Percentiles rank a stretch among this genome's conserved stretches.
Evolutionary conservation across 1,140 invertebrate genomes (phyloP).

Genomic region (Propsilocerus akamusi): DNA sequence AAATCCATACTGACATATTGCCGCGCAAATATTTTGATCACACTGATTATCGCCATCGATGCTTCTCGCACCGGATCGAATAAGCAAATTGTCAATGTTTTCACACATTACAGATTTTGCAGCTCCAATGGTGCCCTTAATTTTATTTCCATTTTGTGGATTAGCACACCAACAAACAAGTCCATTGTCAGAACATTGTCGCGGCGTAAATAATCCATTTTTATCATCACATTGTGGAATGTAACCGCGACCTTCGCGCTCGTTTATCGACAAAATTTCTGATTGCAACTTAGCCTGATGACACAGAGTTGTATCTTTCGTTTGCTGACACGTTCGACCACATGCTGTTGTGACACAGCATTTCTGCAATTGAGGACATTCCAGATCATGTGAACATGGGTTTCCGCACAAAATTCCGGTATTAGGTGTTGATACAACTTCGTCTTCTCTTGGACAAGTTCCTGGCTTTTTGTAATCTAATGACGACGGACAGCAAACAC

Average conservation of each 20-base stretch:
- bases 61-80: slow-evolving; percentile 24
- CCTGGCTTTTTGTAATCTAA: slow-evolving; percentile 54
- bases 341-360: slow-evolving; percentile 54
- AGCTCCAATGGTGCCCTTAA: slow-evolving; percentile 58
- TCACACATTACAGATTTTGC: slow-evolving; percentile 46
- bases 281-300: slow-evolving; percentile 55
- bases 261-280: slow-evolving; percentile 53
- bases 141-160: slow-evolving; percentile 43
- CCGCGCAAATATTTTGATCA: slow-evolving; percentile 44
- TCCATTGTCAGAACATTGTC: slow-evolving; percentile 64
- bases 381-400: slow-evolving; percentile 52
- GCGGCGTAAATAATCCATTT: slow-evolving; percentile 46
- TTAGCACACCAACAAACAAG: slow-evolving; percentile 78
- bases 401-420: slow-evolving; percentile 32
- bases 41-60: slow-evolving; percentile 26
- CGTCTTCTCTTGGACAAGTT: slow-evolving; percentile 38
- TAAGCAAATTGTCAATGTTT: slow-evolving; percentile 21
- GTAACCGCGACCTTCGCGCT: slow-evolving; percentile 60
- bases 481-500: slow-evolving; percentile 66
- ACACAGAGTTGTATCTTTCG: slow-evolving; percentile 51
- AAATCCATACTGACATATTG: slow-evolving; percentile 69
- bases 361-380: slow-evolving; percentile 60
- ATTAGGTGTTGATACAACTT: slow-evolving; percentile 21
- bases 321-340: slow-evolving; percentile 43
- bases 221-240: slow-evolving; percentile 53